Percentiles rank a stretch among this genome's conserved stretches.
phyloP scores from a whole-genome alignment of 2,888 invertebrate species.

The Drosophila quinaria region DNA sequence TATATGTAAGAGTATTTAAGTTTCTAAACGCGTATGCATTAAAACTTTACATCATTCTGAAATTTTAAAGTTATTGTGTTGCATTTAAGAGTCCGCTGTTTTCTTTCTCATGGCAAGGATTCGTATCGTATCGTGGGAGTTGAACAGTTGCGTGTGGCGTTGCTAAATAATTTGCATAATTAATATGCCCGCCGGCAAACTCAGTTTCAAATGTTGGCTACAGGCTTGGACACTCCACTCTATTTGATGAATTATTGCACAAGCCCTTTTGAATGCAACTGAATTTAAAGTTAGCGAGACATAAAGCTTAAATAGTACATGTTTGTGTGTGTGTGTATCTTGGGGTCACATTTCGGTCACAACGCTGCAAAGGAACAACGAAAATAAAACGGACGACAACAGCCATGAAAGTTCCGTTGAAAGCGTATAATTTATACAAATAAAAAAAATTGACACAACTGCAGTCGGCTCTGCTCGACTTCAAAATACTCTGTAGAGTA shows the following conservation, averaged over 20 bases:
- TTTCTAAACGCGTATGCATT: slow-evolving; percentile 1
- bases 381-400: slow-evolving; percentile 27
- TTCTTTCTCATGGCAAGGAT: slow-evolving; percentile 16
- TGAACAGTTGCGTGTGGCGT: slow-evolving; percentile 48
- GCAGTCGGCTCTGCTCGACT: no score
- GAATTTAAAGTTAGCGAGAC: slow-evolving; percentile 59
- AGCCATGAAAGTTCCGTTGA: slow-evolving; percentile 17
- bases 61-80: slow-evolving; percentile 7
- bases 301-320: slow-evolving; percentile 53
- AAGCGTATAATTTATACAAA: slow-evolving; percentile 43
- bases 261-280: slow-evolving; percentile 42
- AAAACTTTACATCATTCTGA: background rate
- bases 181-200: slow-evolving; percentile 56
- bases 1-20: background rate
- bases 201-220: slow-evolving; percentile 39
- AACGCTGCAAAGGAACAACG: slow-evolving; percentile 34
- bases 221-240: slow-evolving; percentile 47
- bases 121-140: slow-evolving; percentile 15
- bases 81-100: slow-evolving; percentile 31
- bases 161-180: slow-evolving; percentile 61
- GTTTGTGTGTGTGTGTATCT: slow-evolving; percentile 22
- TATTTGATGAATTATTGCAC: slow-evolving; percentile 60
- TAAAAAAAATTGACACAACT: background rate
- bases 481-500: no score
- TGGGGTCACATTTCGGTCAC: slow-evolving; percentile 73